phyloP scores from a whole-genome alignment of 2,113 vertebrate genomes.

The Talpa occidentalis region DNA sequence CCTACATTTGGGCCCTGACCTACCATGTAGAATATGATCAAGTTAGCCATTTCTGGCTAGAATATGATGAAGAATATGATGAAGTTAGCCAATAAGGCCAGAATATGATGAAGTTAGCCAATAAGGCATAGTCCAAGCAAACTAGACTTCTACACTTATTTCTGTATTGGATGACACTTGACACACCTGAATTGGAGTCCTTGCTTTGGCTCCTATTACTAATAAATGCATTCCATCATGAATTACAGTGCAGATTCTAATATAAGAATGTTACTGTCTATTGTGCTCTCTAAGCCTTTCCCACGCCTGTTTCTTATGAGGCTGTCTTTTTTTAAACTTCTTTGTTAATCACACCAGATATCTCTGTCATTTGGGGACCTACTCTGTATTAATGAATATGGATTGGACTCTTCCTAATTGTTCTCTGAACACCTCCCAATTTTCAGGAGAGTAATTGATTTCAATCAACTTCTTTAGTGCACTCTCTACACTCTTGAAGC shows the following conservation, averaged over 20 bases:
- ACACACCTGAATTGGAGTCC: neutral
- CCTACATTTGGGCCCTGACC: neutral
- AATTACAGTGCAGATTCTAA: constrained; percentile 32
- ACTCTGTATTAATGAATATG: constrained; percentile 80
- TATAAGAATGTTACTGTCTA: constrained; percentile 13
- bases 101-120: neutral
- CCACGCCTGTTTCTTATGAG: constrained; percentile 41
- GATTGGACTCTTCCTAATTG: constrained; percentile 76
- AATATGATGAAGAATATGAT: no score
- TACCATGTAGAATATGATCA: neutral
- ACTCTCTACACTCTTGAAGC: constrained; percentile 67
- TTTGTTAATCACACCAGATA: constrained; percentile 78
- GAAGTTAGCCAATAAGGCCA: no score
- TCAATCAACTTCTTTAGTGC: constrained; percentile 75
- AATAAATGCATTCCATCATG: constrained; percentile 31
- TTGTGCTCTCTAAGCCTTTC: constrained; percentile 47
- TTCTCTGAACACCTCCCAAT: constrained; percentile 74
- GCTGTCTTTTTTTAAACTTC: constrained; percentile 25
- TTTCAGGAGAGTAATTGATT: constrained; percentile 80
- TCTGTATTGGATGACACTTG: neutral
- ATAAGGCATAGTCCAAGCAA: neutral
- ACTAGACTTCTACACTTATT: neutral
- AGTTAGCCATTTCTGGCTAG: no score
- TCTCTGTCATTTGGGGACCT: constrained; percentile 72
- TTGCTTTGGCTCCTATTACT: neutral